phyloP scores from a whole-genome alignment of 2,113 vertebrate genomes.

The Regulus satrapa region DNA sequence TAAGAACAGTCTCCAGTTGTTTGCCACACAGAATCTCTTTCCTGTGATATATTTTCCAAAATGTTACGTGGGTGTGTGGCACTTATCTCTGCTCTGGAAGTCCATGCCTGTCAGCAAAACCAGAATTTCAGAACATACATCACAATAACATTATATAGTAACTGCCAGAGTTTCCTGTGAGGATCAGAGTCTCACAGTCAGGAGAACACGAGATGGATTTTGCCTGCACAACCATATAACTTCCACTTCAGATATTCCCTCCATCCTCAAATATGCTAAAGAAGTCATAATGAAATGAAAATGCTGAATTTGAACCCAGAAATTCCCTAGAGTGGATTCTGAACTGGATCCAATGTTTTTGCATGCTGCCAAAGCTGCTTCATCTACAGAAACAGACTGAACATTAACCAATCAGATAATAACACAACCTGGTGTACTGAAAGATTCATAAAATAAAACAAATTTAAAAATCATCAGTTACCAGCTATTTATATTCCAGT shows the following conservation, averaged over 20 bases:
- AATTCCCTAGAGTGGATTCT: neutral
- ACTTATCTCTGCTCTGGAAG: neutral
- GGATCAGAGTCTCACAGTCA: neutral
- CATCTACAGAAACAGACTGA: neutral
- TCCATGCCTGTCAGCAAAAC: neutral
- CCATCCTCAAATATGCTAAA: neutral
- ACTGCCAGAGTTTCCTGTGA: neutral
- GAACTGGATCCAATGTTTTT: neutral
- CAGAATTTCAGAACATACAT: neutral
- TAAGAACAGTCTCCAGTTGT: neutral
- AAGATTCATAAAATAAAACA: neutral
- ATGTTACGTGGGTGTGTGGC: neutral
- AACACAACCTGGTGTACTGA: neutral
- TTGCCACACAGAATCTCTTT: neutral
- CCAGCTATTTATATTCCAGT: slow-evolving; percentile 16
- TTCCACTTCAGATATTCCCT: neutral
- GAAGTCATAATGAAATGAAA: neutral
- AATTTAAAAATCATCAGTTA: neutral
- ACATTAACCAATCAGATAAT: neutral
- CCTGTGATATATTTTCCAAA: neutral
- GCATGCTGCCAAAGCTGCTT: neutral
- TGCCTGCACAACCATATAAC: neutral
- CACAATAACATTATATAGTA: neutral
- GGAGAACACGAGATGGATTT: neutral
- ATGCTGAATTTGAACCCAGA: neutral